Evolutionary conservation across 1,140 invertebrate genomes (phyloP).

Genomic region (Drosophila willistoni): DNA sequence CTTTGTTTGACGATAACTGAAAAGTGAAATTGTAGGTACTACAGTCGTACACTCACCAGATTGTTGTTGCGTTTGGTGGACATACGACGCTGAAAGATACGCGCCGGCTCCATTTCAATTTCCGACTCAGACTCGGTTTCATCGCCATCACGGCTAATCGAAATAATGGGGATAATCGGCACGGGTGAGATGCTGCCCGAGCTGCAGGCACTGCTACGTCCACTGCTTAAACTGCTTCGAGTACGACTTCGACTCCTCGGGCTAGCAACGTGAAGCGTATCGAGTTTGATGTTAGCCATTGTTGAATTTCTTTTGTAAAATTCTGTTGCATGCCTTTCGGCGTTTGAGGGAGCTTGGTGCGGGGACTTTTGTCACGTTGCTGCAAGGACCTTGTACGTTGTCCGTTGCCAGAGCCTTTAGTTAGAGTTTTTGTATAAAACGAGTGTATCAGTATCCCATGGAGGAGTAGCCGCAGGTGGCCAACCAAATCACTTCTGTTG

Average conservation of each 20-base stretch:
- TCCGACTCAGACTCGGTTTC: conserved; percentile 88
- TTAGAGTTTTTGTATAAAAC: conserved; percentile 34
- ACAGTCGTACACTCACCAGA: conserved; percentile 84
- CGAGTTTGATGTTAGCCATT: conserved; percentile 69
- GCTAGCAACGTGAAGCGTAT: conserved; percentile 57
- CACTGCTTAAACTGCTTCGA: conserved; percentile 46
- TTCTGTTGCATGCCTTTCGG: conserved; percentile 45
- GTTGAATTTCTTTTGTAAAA: conserved; percentile 42
- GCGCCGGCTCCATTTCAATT: conserved; percentile 87
- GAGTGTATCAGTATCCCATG: conserved; percentile 23
- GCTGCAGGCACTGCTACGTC: conserved; percentile 70
- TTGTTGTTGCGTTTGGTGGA: conserved; percentile 87
- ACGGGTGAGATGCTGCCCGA: conserved; percentile 73
- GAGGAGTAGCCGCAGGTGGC: conserved; percentile 69
- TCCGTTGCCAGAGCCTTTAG: background rate
- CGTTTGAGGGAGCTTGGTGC: too few species aligned
- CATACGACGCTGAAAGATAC: conserved; percentile 87
- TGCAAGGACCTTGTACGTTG: conserved; percentile 33
- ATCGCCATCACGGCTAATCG: conserved; percentile 77
- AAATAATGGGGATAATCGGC: conserved; percentile 74
- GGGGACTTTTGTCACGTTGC: conserved; percentile 45
- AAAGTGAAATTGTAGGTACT: conserved; percentile 1
- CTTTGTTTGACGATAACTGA: conserved; percentile 12
- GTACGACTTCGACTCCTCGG: conserved; percentile 33
- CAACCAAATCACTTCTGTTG: conserved; percentile 37